A percentile compares a stretch with the other conserved stretches of the same genome.
Evolutionary conservation across 2,797 vertebrate genomes (phyloP).

Genomic region (Urocyon cinereoargenteus): DNA sequence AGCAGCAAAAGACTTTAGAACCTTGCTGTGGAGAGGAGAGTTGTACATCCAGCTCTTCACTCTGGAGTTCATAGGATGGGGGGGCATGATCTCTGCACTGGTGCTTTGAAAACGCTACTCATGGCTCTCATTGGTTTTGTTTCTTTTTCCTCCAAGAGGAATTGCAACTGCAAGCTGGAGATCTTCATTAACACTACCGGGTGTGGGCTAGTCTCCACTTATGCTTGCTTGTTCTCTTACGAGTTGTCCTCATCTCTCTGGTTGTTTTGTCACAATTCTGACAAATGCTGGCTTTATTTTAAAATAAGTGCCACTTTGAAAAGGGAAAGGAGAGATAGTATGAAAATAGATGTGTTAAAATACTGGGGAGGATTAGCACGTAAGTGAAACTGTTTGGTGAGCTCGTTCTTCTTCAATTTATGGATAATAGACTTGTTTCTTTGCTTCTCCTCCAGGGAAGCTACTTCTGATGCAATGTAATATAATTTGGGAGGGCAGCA

Average conservation of each 20-base stretch:
- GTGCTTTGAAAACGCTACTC: rapidly evolving
- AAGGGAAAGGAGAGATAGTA: background rate
- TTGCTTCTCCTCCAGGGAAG: constrained; percentile 38
- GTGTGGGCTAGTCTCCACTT: rapidly evolving
- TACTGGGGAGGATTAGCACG: background rate
- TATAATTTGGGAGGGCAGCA: constrained; percentile 28
- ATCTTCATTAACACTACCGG: rapidly evolving
- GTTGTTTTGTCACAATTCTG: background rate
- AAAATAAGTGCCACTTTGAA: background rate
- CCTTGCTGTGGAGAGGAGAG: rapidly evolving
- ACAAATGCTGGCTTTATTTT: background rate
- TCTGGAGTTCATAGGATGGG: rapidly evolving
- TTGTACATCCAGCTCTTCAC: rapidly evolving
- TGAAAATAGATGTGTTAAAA: background rate
- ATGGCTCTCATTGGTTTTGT: rapidly evolving
- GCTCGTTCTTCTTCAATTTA: constrained; percentile 48
- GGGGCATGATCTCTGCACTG: rapidly evolving
- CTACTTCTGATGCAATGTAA: background rate
- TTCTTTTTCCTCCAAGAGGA: background rate
- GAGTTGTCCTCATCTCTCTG: background rate
- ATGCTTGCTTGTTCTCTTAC: rapidly evolving
- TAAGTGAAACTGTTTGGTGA: background rate
- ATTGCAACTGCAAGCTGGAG: background rate
- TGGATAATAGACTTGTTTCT: constrained; percentile 41
- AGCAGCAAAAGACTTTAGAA: background rate